Percentiles rank a stretch among this genome's conserved stretches.
These are phyloP conservation scores for Eucera pruinosa DNA, from an alignment of 2,888 invertebrate genomes.

Conservation along the genomic window DNA sequence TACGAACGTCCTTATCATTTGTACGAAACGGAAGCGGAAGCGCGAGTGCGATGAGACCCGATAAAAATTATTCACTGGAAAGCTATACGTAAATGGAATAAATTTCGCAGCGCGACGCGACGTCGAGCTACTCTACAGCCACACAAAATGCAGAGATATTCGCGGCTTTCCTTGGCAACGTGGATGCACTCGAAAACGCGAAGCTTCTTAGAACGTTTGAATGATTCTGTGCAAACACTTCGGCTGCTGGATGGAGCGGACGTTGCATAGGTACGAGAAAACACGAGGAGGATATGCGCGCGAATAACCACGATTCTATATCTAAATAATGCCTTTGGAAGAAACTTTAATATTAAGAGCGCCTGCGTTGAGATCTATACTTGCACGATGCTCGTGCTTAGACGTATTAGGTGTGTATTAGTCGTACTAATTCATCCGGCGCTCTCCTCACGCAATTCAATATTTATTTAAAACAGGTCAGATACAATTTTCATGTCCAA, in stretches of 20 bases:
- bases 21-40: constrained; percentile 3
- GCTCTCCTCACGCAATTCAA: too few relatives aligned
- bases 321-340: neutral
- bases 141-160: constrained; percentile 38
- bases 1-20: constrained; percentile 17
- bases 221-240: constrained; percentile 45
- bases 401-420: too few relatives aligned
- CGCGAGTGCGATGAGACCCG: constrained; percentile 26
- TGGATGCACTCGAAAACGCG: constrained; percentile 28
- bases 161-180: constrained; percentile 16
- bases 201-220: constrained; percentile 25
- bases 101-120: constrained; percentile 29
- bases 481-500: too few relatives aligned
- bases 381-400: too few relatives aligned
- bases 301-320: neutral
- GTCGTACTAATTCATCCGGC: too few relatives aligned
- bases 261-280: constrained; percentile 15
- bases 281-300: neutral
- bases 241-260: constrained; percentile 13
- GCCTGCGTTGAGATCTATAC: neutral
- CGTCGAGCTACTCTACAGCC: neutral
- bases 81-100: constrained; percentile 48
- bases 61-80: constrained; percentile 40
- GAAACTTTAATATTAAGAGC: neutral
- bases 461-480: too few relatives aligned